Percentiles rank a stretch among this genome's conserved stretches.
Conservation (phyloP, 2,888 invertebrate species). For the Spilosoma lubricipeda region DNA sequence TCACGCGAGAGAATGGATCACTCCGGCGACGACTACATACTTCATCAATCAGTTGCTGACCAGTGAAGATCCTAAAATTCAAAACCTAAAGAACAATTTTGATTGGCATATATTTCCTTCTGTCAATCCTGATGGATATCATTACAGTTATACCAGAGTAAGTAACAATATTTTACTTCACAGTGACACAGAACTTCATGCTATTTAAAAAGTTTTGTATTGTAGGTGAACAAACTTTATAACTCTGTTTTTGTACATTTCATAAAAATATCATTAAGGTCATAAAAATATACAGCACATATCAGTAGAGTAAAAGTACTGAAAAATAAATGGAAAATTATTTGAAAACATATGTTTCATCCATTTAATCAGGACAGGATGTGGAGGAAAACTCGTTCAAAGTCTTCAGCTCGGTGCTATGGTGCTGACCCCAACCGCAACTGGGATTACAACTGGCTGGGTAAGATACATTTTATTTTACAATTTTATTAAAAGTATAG, state of each 20-base stretch:
- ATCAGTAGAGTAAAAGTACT: too few species aligned
- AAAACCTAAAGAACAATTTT: constrained; percentile 81
- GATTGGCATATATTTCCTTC: constrained; percentile 92
- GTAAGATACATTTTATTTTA: constrained; percentile 56
- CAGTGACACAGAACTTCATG: not conserved
- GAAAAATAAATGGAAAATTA: not conserved
- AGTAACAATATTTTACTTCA: constrained; percentile 26
- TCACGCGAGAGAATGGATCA: constrained; percentile 93
- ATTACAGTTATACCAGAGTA: constrained; percentile 87
- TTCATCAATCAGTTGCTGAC: constrained; percentile 88
- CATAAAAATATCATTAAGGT: not conserved
- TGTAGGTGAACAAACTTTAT: not conserved
- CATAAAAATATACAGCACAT: not conserved
- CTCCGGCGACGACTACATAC: constrained; percentile 88
- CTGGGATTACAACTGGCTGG: constrained; percentile 88
- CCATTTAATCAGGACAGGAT: constrained; percentile 85
- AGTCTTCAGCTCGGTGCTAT: constrained; percentile 80
- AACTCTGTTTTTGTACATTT: not conserved
- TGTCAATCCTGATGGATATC: constrained; percentile 93
- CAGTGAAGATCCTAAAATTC: constrained; percentile 79
- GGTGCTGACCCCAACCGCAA: constrained; percentile 94
- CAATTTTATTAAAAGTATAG: too few species aligned
- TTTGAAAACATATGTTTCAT: not conserved
- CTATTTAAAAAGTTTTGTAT: not conserved
- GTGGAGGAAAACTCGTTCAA: constrained; percentile 90